Evolutionary conservation across 2,888 invertebrate genomes (phyloP), one percentile per base, ranked within the genome.

Genomic region (Lasioglossum malachurum): DNA sequence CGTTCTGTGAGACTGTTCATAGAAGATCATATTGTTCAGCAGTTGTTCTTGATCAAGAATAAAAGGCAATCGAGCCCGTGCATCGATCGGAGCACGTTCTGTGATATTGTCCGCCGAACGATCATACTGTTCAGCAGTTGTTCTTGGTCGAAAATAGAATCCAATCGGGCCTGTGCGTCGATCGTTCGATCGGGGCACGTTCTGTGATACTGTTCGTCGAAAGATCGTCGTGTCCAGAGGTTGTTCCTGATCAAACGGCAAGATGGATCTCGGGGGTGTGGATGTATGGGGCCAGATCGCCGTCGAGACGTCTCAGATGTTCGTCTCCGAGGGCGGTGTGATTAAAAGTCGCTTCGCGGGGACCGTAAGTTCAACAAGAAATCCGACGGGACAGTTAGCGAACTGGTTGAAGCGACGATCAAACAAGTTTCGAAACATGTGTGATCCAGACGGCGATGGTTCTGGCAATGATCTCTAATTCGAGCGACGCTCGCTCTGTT

Each of bases 271-370:
- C 91, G 96, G 96, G 77, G 95, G 95, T 75, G 97, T 97, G 80
- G 98, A 98, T 96, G 97, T 98, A 93, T 98, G 98, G 98, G 98
- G 98, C 76, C 98, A 98, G 95, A 96, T 98, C 93, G 98, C 98
- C 86, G 96, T 98, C 84, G 98, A 98, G 95, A 98, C 98, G 80
- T 97, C 97, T 92, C 98, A 98, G 96, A 97, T 98, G 89, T 98
- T 98, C 95, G 96, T 98, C 90, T 97, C 97, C 67, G 98, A 98
- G 95, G 98, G 97, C 88, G 97, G 97, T 83, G 96, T 97, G 92
- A 96, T 97, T 92, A 97, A 97, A 94, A 98, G 98, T 95, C 98
- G 98, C 87, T 98, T 98, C 95, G 97, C 98, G 84, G 97, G 96
- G 95, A 98, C 98, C 97, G 98, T 98, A 97, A 96, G 96, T 94